These are phyloP conservation scores for Lucilia sericata DNA, from an alignment of 1,140 invertebrate genomes.

Conservation along the genomic window DNA sequence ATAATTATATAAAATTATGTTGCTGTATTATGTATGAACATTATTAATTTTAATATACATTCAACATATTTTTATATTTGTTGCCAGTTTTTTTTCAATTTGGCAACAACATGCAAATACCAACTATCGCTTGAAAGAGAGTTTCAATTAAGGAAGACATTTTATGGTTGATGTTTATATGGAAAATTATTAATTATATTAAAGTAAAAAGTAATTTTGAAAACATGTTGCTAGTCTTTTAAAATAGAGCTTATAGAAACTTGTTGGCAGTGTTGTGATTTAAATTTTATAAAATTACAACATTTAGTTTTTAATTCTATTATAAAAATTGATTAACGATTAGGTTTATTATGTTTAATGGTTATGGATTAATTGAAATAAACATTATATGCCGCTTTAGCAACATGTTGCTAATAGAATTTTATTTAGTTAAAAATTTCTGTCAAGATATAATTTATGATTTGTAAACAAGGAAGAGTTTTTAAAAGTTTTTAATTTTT, in stretches of 20 bases:
- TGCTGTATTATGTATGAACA: constrained; percentile 27
- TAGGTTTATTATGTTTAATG: too few relatives aligned
- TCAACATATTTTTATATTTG: background rate
- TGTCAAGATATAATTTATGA: too few relatives aligned
- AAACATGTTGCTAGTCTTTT: background rate
- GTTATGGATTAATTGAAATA: too few relatives aligned
- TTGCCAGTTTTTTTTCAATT: background rate
- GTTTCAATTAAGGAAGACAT: constrained; percentile 16
- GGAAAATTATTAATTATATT: background rate
- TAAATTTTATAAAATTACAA: too few relatives aligned
- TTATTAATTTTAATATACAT: background rate
- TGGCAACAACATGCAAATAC: background rate
- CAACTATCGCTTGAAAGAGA: background rate
- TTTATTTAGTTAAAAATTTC: too few relatives aligned
- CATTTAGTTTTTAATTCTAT: too few relatives aligned
- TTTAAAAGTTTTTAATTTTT: too few relatives aligned
- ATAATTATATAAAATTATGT: constrained; percentile 15
- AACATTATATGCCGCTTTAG: too few relatives aligned
- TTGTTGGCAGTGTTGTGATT: too few relatives aligned
- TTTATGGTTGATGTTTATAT: background rate
- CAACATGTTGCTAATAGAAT: too few relatives aligned
- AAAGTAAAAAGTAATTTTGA: background rate
- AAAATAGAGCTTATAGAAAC: background rate
- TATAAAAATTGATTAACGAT: too few relatives aligned
- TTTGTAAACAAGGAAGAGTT: too few relatives aligned